Conservation (phyloP, 2,113 vertebrate genomes). For the Mormyrus iriodes region DNA sequence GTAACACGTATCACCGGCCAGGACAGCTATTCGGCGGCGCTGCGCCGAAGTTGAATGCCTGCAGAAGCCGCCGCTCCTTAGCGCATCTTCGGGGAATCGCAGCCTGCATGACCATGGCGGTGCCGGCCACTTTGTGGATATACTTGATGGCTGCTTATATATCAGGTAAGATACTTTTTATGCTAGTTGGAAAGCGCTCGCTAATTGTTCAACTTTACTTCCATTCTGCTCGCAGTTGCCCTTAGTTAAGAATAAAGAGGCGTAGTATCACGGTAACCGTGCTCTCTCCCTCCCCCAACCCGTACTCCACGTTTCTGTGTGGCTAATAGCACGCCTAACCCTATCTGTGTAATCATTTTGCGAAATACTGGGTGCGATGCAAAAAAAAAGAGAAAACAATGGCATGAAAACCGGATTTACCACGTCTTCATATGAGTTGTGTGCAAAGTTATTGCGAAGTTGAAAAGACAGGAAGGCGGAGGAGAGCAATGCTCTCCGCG, state of each 20-base stretch:
- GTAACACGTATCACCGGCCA: neutral
- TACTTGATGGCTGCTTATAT: conserved; percentile 53
- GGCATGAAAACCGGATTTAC: neutral
- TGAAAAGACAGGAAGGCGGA: neutral
- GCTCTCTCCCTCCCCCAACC: neutral
- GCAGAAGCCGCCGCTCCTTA: conserved; percentile 46
- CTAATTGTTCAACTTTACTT: neutral
- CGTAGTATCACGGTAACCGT: neutral
- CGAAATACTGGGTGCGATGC: neutral
- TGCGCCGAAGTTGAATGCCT: conserved; percentile 57
- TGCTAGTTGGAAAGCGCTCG: neutral
- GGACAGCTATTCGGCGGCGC: conserved; percentile 26
- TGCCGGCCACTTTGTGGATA: conserved; percentile 55
- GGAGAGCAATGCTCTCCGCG: neutral
- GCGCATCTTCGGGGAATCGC: conserved; percentile 36
- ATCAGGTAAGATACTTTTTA: conserved; percentile 53
- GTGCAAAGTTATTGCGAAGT: neutral
- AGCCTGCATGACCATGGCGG: conserved; percentile 53
- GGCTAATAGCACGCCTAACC: neutral
- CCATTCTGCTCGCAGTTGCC: neutral
- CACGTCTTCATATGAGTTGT: neutral
- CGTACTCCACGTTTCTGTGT: neutral
- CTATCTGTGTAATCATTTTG: neutral
- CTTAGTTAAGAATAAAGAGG: neutral
- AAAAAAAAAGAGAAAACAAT: too few relatives aligned